phyloP scores from a whole-genome alignment of 2,113 vertebrate genomes.

The Coreoperca whiteheadi region DNA sequence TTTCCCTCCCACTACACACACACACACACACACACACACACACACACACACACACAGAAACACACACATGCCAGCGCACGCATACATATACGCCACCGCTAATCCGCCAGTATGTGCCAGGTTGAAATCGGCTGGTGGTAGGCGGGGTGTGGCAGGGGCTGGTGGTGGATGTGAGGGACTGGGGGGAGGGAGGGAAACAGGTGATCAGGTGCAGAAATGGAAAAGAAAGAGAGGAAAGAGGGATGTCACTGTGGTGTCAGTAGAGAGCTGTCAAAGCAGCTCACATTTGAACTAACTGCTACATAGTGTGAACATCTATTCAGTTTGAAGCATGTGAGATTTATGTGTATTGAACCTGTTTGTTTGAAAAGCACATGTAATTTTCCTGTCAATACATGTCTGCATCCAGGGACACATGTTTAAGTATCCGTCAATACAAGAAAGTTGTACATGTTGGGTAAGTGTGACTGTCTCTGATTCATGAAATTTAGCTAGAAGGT shows the following conservation, averaged over 20 bases:
- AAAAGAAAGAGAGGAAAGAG: constrained; percentile 30
- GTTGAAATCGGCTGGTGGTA: constrained; percentile 38
- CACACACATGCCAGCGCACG: constrained; percentile 50
- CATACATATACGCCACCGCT: constrained; percentile 46
- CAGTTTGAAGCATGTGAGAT: not conserved
- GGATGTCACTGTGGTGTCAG: constrained; percentile 23
- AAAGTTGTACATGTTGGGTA: not conserved
- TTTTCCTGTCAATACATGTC: not conserved
- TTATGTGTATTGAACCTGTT: not conserved
- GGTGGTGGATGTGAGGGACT: constrained; percentile 12
- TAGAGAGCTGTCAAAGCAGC: constrained; percentile 5
- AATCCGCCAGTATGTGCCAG: constrained; percentile 57
- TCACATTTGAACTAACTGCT: not conserved
- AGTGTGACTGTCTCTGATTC: not conserved
- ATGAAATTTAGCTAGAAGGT: not conserved
- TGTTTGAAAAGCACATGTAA: not conserved
- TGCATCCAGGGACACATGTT: not conserved
- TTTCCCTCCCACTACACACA: constrained; percentile 73
- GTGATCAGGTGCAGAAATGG: constrained; percentile 58
- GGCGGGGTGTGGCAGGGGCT: constrained; percentile 25
- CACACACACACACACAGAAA: constrained; percentile 15
- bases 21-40: constrained; percentile 20
- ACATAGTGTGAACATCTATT: not conserved
- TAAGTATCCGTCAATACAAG: not conserved
- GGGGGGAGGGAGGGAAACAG: constrained; percentile 51